phyloP scores from a whole-genome alignment of 2,888 invertebrate species.

The Drosophila atripex region DNA sequence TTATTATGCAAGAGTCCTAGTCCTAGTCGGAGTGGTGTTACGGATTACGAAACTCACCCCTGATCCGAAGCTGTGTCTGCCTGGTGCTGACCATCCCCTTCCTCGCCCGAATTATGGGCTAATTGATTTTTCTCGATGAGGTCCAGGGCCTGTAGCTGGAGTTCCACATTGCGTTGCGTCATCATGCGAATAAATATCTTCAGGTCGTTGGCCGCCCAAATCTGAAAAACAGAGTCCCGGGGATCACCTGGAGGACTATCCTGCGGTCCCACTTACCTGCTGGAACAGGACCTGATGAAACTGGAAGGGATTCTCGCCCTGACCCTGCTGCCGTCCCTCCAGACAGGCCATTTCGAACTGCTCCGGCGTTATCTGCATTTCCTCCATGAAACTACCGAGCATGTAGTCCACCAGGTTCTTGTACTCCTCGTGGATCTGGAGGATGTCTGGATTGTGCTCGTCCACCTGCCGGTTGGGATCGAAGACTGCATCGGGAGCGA shows the following conservation, averaged over 20 bases:
- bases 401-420: constrained; percentile 95
- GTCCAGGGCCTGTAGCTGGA: constrained; percentile 94
- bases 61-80: constrained; percentile 52
- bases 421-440: constrained; percentile 92
- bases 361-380: constrained; percentile 93
- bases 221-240: constrained; percentile 79
- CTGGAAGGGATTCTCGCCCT: constrained; percentile 85
- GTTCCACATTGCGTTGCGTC: constrained; percentile 95
- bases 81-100: constrained; percentile 48
- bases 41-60: constrained; percentile 38
- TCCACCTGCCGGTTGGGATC: constrained; percentile 89
- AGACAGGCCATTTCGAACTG: constrained; percentile 93
- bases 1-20: constrained; percentile 2
- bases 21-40: not conserved
- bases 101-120: constrained; percentile 81
- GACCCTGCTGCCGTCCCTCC: constrained; percentile 81
- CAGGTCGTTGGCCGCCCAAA: constrained; percentile 97
- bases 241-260: not conserved
- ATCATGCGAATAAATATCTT: constrained; percentile 95
- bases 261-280: constrained; percentile 77
- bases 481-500: constrained; percentile 87
- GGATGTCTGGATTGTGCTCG: constrained; percentile 89
- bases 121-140: constrained; percentile 91
- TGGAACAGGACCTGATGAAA: constrained; percentile 87
- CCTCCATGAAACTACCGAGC: constrained; percentile 96